These are phyloP conservation scores for Xylocampa areola DNA, from an alignment of 2,888 invertebrate genomes.

Conservation along the genomic window DNA sequence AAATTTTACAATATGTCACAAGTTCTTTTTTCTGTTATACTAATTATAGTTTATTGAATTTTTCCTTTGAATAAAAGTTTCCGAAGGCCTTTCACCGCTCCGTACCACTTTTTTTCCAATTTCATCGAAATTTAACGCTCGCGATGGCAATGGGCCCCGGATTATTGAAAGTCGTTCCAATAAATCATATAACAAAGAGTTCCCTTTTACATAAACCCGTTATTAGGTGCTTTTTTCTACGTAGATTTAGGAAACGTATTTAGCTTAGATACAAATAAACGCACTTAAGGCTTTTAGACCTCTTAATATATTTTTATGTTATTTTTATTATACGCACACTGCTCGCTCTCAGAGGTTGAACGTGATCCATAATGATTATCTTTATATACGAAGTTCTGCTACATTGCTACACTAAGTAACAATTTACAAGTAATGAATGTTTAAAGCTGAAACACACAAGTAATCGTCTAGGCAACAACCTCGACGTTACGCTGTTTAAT, in stretches of 20 bases:
- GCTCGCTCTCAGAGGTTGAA: conserved; percentile 24
- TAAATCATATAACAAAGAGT: conserved; percentile 68
- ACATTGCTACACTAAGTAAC: conserved; percentile 29
- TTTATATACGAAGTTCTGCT: conserved; percentile 46
- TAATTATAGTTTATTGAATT: conserved; percentile 38
- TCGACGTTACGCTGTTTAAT: conserved; percentile 48
- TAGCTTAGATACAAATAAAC: conserved; percentile 39
- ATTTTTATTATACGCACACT: conserved; percentile 38
- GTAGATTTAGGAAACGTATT: conserved; percentile 39
- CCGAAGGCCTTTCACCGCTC: conserved; percentile 36
- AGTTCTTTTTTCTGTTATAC: conserved; percentile 13
- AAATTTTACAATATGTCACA: conserved; percentile 5
- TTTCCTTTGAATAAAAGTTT: conserved; percentile 53
- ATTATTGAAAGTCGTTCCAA: conserved; percentile 62
- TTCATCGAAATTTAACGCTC: conserved; percentile 66
- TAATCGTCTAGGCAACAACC: conserved; percentile 47
- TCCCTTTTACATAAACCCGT: conserved; percentile 46
- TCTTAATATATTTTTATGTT: conserved; percentile 38
- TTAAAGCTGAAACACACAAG: conserved; percentile 44
- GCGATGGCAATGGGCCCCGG: conserved; percentile 58
- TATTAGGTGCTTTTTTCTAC: conserved; percentile 36
- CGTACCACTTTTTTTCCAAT: conserved; percentile 63
- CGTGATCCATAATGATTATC: conserved; percentile 52
- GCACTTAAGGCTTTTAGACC: conserved; percentile 19
- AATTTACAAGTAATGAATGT: conserved; percentile 55